phyloP scores from a whole-genome alignment of 2,113 vertebrate genomes.

The Solea senegalensis region DNA sequence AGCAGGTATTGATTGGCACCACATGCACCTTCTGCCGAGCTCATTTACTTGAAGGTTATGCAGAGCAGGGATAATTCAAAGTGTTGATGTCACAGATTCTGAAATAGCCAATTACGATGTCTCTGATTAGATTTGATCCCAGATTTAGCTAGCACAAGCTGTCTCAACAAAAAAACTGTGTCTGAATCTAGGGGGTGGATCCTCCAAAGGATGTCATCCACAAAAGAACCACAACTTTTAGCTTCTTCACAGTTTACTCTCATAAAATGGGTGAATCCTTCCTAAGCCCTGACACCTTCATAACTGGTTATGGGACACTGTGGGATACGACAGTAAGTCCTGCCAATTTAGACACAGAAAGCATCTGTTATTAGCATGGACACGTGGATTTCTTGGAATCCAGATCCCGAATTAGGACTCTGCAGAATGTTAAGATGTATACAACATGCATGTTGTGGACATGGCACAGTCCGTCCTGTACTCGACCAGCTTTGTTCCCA shows the following conservation, averaged over 20 bases:
- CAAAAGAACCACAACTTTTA: not conserved
- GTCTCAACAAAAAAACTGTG: no score
- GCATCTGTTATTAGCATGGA: not conserved
- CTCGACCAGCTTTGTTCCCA: constrained; percentile 41
- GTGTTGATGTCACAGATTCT: constrained; percentile 2
- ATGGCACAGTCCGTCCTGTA: constrained; percentile 40
- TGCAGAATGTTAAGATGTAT: not conserved
- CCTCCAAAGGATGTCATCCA: not conserved
- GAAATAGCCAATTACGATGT: constrained; percentile 3
- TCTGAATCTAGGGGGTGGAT: not conserved
- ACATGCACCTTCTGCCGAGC: not conserved
- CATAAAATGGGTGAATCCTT: not conserved
- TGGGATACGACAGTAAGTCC: not conserved
- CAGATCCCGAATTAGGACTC: not conserved
- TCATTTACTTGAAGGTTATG: constrained; percentile 21
- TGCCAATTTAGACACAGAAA: not conserved
- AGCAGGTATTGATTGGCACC: constrained; percentile 81
- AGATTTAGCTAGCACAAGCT: not conserved
- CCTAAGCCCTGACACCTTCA: not conserved
- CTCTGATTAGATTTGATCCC: not conserved
- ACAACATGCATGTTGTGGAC: not conserved
- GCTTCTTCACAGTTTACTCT: not conserved
- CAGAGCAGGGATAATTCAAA: constrained; percentile 18
- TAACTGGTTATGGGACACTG: not conserved
- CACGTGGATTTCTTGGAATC: not conserved